Conservation (phyloP, 1,140 invertebrate species). For the Antheraea mylitta region DNA sequence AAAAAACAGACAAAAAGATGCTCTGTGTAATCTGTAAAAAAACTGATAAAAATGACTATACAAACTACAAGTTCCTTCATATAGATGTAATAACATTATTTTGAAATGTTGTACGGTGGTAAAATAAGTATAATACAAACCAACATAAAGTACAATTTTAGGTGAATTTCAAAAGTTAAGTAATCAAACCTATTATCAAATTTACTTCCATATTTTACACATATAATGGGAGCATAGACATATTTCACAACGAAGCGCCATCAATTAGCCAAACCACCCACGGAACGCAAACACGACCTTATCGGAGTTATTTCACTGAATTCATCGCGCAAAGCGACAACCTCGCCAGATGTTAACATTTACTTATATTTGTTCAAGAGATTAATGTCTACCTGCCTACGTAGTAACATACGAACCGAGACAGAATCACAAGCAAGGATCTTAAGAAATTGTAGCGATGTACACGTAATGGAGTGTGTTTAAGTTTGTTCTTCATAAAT, state of each 20-base stretch:
- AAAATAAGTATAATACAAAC: too few species aligned
- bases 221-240: conserved; percentile 3
- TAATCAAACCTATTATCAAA: too few species aligned
- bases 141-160: too few species aligned
- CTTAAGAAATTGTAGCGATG: neutral
- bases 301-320: conserved; percentile 31
- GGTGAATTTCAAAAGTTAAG: too few species aligned
- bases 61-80: too few species aligned
- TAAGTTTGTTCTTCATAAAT: neutral
- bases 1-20: too few species aligned
- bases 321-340: conserved; percentile 21
- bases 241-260: conserved; percentile 12
- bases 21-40: too few species aligned
- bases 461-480: neutral
- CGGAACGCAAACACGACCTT: conserved; percentile 20
- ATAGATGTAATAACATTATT: too few species aligned
- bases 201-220: neutral
- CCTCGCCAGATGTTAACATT: conserved; percentile 31
- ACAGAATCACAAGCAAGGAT: conserved; percentile 16
- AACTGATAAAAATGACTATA: too few species aligned
- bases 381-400: conserved; percentile 43
- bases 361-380: conserved; percentile 45
- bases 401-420: conserved; percentile 30
- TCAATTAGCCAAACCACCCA: conserved; percentile 22
- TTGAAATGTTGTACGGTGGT: too few species aligned